Conservation (phyloP, 2,113 vertebrate genomes). For the Hippocampus mohnikei region DNA sequence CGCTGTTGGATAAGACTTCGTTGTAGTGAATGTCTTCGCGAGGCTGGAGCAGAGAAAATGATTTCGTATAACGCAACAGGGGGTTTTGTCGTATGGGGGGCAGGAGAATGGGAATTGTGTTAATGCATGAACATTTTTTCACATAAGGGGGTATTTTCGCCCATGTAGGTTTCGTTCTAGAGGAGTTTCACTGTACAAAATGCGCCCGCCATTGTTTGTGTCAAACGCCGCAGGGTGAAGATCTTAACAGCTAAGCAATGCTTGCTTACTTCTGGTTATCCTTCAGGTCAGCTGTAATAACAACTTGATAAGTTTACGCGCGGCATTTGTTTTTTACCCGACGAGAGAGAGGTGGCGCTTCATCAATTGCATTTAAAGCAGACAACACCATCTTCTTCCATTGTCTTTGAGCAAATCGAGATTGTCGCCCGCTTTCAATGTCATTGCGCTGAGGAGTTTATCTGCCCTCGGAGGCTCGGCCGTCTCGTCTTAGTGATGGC, state of each 20-base stretch:
- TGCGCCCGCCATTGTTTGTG: too few species aligned
- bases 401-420: constrained; percentile 23
- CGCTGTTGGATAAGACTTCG: too few species aligned
- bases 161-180: too few species aligned
- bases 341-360: constrained; percentile 19
- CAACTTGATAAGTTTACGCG: constrained; percentile 29
- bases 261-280: constrained; percentile 2
- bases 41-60: too few species aligned
- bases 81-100: too few species aligned
- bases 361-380: constrained; percentile 30
- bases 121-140: too few species aligned
- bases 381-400: constrained; percentile 12
- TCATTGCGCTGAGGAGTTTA: constrained; percentile 37
- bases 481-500: constrained; percentile 49
- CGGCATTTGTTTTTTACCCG: constrained; percentile 20
- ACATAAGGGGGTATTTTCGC: too few species aligned
- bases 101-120: too few species aligned
- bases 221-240: too few species aligned
- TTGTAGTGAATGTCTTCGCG: too few species aligned
- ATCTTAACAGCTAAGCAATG: constrained; percentile 12
- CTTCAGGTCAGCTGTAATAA: constrained; percentile 20
- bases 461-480: constrained; percentile 50
- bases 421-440: constrained; percentile 15
- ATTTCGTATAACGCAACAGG: too few species aligned
- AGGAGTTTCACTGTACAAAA: too few species aligned